These are phyloP conservation scores for Bombus picipes DNA, from an alignment of 1,140 invertebrate species.

Conservation along the genomic window DNA sequence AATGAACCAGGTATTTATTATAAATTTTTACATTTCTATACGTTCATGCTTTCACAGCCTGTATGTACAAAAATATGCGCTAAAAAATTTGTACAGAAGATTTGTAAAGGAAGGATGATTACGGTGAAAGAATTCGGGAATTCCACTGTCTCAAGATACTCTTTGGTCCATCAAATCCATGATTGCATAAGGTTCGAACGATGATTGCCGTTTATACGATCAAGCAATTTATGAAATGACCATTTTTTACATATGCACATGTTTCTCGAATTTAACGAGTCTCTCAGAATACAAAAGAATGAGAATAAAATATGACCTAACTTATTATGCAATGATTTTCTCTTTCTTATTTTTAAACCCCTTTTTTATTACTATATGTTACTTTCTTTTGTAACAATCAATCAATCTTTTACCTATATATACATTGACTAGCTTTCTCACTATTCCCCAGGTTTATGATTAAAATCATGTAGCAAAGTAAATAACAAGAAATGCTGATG, in stretches of 20 bases:
- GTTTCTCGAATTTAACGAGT: background rate
- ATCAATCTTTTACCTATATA: background rate
- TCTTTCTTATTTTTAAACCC: constrained; percentile 48
- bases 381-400: background rate
- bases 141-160: background rate
- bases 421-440: no score
- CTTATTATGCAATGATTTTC: background rate
- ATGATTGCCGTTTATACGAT: background rate
- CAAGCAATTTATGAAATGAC: background rate
- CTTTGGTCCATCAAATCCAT: background rate
- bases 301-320: background rate
- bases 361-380: background rate
- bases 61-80: no score
- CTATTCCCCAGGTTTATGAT: no score
- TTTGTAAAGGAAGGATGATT: background rate
- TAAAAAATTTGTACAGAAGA: background rate
- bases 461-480: no score
- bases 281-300: background rate
- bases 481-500: no score
- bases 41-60: background rate
- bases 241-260: background rate
- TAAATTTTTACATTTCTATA: background rate
- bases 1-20: background rate
- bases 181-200: background rate
- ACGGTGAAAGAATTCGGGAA: background rate